phyloP scores from a whole-genome alignment of 2,888 invertebrate species.

The Caenorhabditis sp. region DNA sequence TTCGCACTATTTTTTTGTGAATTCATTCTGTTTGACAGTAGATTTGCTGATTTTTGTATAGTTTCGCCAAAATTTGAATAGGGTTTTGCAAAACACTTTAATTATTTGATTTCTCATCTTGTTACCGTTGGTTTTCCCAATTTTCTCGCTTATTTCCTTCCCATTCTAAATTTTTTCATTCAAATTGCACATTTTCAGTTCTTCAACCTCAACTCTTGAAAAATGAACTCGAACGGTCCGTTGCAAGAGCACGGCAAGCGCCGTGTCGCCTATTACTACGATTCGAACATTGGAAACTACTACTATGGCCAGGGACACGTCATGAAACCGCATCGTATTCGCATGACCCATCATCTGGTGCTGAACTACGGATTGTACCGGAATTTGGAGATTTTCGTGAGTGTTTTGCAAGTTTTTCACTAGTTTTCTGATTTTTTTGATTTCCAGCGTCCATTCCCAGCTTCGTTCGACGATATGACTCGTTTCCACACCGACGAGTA shows the following conservation, averaged over 20 bases:
- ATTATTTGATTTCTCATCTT: too few relatives aligned
- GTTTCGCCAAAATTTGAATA: too few relatives aligned
- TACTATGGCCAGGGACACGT: slow-evolving; percentile 99
- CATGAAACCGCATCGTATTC: slow-evolving; percentile 99
- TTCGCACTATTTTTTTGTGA: too few relatives aligned
- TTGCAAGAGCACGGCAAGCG: slow-evolving; percentile 78
- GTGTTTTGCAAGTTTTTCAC: slow-evolving; percentile 83
- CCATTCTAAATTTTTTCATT: neutral
- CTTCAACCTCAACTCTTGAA: too few relatives aligned
- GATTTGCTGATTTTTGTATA: too few relatives aligned
- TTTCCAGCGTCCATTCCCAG: slow-evolving; percentile 95
- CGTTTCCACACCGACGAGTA: slow-evolving; percentile 99
- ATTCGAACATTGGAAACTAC: slow-evolving; percentile 97
- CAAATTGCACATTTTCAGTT: too few relatives aligned
- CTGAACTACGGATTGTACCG: slow-evolving; percentile 98
- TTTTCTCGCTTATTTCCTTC: slow-evolving; percentile 4
- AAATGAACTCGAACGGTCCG: slow-evolving; percentile 61
- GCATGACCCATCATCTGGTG: slow-evolving; percentile 99
- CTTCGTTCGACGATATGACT: slow-evolving; percentile 99
- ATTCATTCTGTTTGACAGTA: too few relatives aligned
- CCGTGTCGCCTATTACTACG: slow-evolving; percentile 82
- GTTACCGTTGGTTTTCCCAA: too few relatives aligned
- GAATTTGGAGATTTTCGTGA: slow-evolving; percentile 99
- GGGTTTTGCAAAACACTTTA: too few relatives aligned
- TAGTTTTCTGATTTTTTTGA: neutral